These are phyloP conservation scores for Datnioides undecimradiatus DNA, from an alignment of 2,113 vertebrate genomes.

Conservation along the genomic window DNA sequence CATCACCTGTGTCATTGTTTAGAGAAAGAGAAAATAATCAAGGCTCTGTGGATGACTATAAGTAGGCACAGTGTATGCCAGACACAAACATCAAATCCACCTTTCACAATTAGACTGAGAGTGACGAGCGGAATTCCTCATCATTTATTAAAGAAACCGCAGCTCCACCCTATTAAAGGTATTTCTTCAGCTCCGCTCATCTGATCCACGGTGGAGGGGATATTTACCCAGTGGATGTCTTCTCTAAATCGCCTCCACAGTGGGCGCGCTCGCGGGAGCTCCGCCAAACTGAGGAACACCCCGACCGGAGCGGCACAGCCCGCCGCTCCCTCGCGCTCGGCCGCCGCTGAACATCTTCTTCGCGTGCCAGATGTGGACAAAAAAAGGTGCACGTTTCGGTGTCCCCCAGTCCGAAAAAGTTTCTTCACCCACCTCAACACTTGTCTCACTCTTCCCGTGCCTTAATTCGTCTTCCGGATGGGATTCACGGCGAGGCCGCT, in stretches of 20 bases:
- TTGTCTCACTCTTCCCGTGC: slow-evolving; percentile 3
- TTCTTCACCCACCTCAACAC: background rate
- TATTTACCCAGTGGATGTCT: slow-evolving; percentile 31
- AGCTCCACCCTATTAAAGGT: slow-evolving; percentile 77
- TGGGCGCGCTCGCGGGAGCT: slow-evolving; percentile 29
- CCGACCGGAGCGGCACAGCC: slow-evolving; percentile 58
- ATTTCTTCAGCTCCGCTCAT: slow-evolving; percentile 10
- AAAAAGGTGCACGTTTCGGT: background rate
- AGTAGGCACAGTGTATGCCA: background rate
- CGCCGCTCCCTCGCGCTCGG: slow-evolving; percentile 53
- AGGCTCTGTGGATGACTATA: slow-evolving; percentile 7
- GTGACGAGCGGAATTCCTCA: slow-evolving; percentile 63
- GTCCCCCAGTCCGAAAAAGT: slow-evolving; percentile 43
- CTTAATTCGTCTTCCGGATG: slow-evolving; percentile 40
- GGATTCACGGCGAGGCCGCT: slow-evolving; percentile 74
- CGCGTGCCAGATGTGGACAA: slow-evolving; percentile 22
- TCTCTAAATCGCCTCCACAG: slow-evolving; percentile 53
- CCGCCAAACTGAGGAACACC: slow-evolving; percentile 52
- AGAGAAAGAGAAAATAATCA: background rate
- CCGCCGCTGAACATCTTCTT: slow-evolving; percentile 51
- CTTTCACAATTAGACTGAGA: slow-evolving; percentile 34
- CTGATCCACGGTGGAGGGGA: slow-evolving; percentile 1
- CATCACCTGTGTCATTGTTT: slow-evolving; percentile 51
- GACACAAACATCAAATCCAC: slow-evolving; percentile 55
- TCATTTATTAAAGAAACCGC: slow-evolving; percentile 79